Percentiles rank a stretch among this genome's conserved stretches.
Conservation (phyloP, 1,140 invertebrate genomes). For the Pogonomyrmex barbatus region DNA sequence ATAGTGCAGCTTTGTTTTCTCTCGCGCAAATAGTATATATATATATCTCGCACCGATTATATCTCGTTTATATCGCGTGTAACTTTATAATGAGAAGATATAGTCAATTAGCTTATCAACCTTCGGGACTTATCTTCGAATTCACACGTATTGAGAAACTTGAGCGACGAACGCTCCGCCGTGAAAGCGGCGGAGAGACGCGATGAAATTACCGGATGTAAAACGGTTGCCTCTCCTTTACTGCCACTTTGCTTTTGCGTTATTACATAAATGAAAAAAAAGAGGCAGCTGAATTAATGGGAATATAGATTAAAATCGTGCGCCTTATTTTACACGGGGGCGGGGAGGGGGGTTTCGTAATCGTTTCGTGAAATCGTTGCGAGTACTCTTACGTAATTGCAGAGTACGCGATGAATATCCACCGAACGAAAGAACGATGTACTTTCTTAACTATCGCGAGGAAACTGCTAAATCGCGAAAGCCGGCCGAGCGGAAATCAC, state of each 20-base stretch:
- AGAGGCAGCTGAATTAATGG: slow-evolving; percentile 49
- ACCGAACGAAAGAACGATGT: slow-evolving; percentile 23
- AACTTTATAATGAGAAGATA: slow-evolving; percentile 25
- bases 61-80: slow-evolving; percentile 29
- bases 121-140: neutral
- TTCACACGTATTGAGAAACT: neutral
- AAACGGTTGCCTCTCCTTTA: neutral
- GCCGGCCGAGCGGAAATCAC: slow-evolving; percentile 20
- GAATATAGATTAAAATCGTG: slow-evolving; percentile 58
- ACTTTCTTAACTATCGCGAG: slow-evolving; percentile 40
- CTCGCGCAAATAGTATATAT: neutral
- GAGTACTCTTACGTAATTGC: slow-evolving; percentile 58
- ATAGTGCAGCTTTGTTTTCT: slow-evolving; percentile 8
- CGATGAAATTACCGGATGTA: slow-evolving; percentile 39
- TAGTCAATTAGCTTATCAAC: slow-evolving; percentile 34
- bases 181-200: neutral
- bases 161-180: neutral
- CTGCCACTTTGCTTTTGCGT: slow-evolving; percentile 1
- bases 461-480: slow-evolving; percentile 16
- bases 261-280: slow-evolving; percentile 49
- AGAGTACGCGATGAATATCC: slow-evolving; percentile 50
- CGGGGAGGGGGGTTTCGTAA: slow-evolving; percentile 38
- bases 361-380: slow-evolving; percentile 58
- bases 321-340: slow-evolving; percentile 32
- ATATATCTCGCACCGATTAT: neutral